Base-by-base conservation (phyloP, 2,113 vertebrate species). In the Verasper variegatus region DNA sequence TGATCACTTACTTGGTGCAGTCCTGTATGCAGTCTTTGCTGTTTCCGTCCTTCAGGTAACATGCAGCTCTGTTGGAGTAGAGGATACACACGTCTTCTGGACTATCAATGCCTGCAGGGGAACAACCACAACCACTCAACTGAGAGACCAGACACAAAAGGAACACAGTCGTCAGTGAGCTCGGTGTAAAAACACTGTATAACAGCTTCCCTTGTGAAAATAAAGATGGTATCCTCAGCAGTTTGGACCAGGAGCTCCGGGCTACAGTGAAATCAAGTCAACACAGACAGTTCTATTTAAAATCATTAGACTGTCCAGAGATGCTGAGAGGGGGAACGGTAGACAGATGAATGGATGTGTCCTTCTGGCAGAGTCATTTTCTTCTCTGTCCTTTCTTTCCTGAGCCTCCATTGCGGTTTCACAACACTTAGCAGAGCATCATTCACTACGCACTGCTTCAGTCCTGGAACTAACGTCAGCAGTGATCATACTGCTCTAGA, bases 41-140 rank as follows among this genome's bases (percentile, higher is more conserved):
- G 93, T 96, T 97, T 65, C 98, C 98, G 86, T 97, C 96, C 87
- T 99, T 99, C 57, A 99, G 94, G 87, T 94, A 94, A 82, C 98
- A 99, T 0, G 97, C 97, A 10, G 98, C 97, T 96, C 97, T 95
- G 89, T 99, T 99, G 72, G 98, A 97, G 93, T 97, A 95, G 70
- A 99, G 95, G 85, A 97, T 92, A 87, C 96, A 96, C 76, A 97
- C 89, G 72, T 97, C 97, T 27, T 94, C 95, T 64, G 95, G 94
- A 88, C 88, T 95, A 68, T 93, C 94, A 7, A 93, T 76, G 84
- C 95, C 98, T 99, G 93, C 12, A 81, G 64, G 63, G 63, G 45
- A 58, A 95, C 91, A 86, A 89, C 27, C 7, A 56, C 5, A 84
- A 73, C 7, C 70, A 92, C 18, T 70, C 45, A 64, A 78, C 14